Conservation (phyloP, 1,140 invertebrate species). For the Mamestra configurata region DNA sequence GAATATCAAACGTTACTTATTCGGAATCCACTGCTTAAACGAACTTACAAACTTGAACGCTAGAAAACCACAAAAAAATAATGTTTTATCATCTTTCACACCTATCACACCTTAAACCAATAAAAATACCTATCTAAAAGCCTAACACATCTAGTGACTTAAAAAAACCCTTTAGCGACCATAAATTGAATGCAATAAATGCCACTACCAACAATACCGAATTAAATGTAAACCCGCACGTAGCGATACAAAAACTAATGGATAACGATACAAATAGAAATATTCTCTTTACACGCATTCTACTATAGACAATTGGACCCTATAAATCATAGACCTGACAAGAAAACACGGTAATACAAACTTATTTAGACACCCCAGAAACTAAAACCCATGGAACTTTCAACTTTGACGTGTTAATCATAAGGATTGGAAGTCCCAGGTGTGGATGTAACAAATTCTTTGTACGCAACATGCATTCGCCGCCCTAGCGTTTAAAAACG, state of each 20-base stretch:
- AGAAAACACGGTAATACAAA: conserved; percentile 75
- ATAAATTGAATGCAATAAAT: conserved; percentile 79
- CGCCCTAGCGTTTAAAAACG: conserved; percentile 83
- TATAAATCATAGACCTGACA: conserved; percentile 86
- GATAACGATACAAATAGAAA: conserved; percentile 76
- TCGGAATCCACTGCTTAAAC: background rate
- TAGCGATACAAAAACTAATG: conserved; percentile 76
- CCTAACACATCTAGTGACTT: conserved; percentile 15
- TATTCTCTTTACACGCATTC: conserved; percentile 84
- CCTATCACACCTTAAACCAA: conserved; percentile 33
- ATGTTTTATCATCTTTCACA: background rate
- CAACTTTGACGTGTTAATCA: conserved; percentile 44
- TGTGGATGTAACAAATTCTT: background rate
- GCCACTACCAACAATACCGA: conserved; percentile 78
- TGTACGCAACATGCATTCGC: conserved; percentile 64
- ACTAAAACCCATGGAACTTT: conserved; percentile 50
- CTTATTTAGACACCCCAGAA: conserved; percentile 51
- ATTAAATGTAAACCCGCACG: conserved; percentile 83
- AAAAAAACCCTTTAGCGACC: conserved; percentile 52
- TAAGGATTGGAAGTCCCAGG: conserved; percentile 12
- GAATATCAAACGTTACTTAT: background rate
- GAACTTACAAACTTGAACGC: background rate
- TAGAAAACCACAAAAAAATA: background rate
- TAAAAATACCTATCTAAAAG: conserved; percentile 45
- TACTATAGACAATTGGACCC: conserved; percentile 81